Base-by-base conservation (phyloP, 2,797 vertebrate genomes). In the Phrynocephalus vlangalii region DNA sequence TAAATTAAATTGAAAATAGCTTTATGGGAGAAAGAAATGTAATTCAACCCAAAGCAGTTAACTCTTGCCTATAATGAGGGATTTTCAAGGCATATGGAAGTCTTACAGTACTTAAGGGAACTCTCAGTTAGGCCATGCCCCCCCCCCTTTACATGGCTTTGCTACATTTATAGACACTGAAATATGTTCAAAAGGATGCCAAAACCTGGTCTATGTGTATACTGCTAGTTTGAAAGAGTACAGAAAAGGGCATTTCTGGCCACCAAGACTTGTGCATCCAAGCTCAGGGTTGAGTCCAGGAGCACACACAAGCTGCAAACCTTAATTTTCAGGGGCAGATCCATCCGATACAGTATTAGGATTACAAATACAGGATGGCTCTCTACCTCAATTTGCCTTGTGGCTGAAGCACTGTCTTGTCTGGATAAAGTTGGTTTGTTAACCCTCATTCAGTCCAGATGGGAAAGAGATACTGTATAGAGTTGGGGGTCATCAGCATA, bases 1-100 rank as follows among this genome's bases (percentile, higher is more conserved):
- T 60, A 82, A 88, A 88, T 81, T 70, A 88, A 88, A 81, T 8
- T 76, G 83, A 85, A 88, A 75, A 75, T 24, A 26, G 24, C 33
- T 78, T 83, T 75, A 85, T 30, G 79, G 16, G 26, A 81, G 63
- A 73, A 85, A 76, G 56, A 84, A 84, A 73, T 33, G 10, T n/a
- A 81, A 73, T n/a, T 48, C 52, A 81, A 9, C 15, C 28, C 28
- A 87, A 87, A 30, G 15, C 26, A 30, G 63, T 56, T 66, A 86
- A 82, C 52, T 7, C 9, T 70, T 75, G 3, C 78, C 44, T 85
- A 72, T 83, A 68, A 82, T 70, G 52, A 75, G 44, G 60, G 20
- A 79, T 28, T 71, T 83, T 83, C 44, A 83, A 83, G 26, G 56
- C 30, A 60, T 28, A 76, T 2, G 16, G 28, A 77, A 76, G 33